These are phyloP conservation scores for Paraplagusia blochii DNA, from an alignment of 2,113 vertebrate genomes.

Conservation along the genomic window DNA sequence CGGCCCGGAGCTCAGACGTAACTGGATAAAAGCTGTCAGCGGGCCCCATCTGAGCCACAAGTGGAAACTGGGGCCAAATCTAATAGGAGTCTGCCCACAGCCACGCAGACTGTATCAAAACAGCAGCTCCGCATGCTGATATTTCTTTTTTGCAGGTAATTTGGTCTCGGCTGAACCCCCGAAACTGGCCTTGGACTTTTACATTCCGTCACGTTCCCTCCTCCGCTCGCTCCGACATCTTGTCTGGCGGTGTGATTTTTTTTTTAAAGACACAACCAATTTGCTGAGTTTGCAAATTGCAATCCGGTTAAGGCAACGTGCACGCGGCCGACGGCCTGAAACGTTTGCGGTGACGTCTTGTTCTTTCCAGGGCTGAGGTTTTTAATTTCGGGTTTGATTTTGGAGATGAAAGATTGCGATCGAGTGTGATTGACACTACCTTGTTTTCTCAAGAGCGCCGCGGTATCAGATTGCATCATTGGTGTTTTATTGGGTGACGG, in stretches of 20 bases:
- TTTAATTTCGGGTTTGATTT: background rate
- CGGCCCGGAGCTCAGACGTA: slow-evolving; percentile 34
- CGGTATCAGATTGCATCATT: slow-evolving; percentile 51
- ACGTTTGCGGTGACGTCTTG: background rate
- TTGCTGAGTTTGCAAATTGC: slow-evolving; percentile 40
- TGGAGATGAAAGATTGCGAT: too few species aligned
- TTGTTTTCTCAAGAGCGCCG: slow-evolving; percentile 25
- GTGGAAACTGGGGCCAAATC: slow-evolving; percentile 53
- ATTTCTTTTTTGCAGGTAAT: slow-evolving; percentile 34
- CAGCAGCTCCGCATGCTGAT: slow-evolving; percentile 17
- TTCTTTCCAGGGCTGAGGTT: background rate
- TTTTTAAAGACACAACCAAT: slow-evolving; percentile 23
- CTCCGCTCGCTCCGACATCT: slow-evolving; percentile 1
- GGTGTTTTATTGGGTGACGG: slow-evolving; percentile 73
- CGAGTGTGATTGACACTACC: slow-evolving; percentile 19
- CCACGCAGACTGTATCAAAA: slow-evolving; percentile 52
- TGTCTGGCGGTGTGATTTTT: slow-evolving; percentile 18
- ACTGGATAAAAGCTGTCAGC: slow-evolving; percentile 53
- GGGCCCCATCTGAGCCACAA: slow-evolving; percentile 38
- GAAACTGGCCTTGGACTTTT: slow-evolving; percentile 36
- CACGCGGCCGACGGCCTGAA: too few species aligned
- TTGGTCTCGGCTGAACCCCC: slow-evolving; percentile 28
- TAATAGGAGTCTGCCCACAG: slow-evolving; percentile 46
- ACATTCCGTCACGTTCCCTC: slow-evolving; percentile 32
- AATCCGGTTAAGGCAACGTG: slow-evolving; percentile 14